A percentile compares a stretch with the other conserved stretches of the same genome.
Evolutionary conservation across 1,140 invertebrate species (phyloP).

Genomic region (Zaprionus inermis): DNA sequence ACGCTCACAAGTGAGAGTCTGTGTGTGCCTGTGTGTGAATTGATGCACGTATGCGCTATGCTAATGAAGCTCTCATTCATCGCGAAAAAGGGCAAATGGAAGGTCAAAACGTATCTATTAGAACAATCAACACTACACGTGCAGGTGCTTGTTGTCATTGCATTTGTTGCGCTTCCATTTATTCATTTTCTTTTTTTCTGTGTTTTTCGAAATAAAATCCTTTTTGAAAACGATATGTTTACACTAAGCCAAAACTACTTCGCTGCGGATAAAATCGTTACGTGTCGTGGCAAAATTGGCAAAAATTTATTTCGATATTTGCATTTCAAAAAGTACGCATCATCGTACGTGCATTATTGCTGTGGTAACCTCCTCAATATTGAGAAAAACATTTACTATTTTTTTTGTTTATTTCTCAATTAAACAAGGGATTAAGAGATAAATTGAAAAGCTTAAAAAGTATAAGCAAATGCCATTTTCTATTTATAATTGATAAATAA

Average conservation of each 20-base stretch:
- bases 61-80: slow-evolving; percentile 23
- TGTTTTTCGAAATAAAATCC: neutral
- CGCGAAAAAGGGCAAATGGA: slow-evolving; percentile 1
- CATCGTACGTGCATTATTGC: neutral
- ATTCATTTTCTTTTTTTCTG: neutral
- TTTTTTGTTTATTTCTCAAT: neutral
- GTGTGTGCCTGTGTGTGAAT: neutral
- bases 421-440: neutral
- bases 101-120: slow-evolving; percentile 2
- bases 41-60: slow-evolving; percentile 1
- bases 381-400: neutral
- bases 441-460: neutral
- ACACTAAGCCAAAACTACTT: neutral
- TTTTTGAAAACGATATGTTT: neutral
- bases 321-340: neutral
- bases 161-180: neutral
- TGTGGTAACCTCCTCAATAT: neutral
- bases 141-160: neutral
- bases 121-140: slow-evolving; percentile 3
- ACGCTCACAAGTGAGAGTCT: neutral
- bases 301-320: neutral
- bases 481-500: too few relatives aligned
- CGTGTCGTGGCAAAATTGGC: neutral
- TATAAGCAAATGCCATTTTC: neutral
- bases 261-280: neutral